A percentile compares a stretch with the other conserved stretches of the same genome.
Conservation (phyloP, 2,888 invertebrate species). For the Mantis religiosa region DNA sequence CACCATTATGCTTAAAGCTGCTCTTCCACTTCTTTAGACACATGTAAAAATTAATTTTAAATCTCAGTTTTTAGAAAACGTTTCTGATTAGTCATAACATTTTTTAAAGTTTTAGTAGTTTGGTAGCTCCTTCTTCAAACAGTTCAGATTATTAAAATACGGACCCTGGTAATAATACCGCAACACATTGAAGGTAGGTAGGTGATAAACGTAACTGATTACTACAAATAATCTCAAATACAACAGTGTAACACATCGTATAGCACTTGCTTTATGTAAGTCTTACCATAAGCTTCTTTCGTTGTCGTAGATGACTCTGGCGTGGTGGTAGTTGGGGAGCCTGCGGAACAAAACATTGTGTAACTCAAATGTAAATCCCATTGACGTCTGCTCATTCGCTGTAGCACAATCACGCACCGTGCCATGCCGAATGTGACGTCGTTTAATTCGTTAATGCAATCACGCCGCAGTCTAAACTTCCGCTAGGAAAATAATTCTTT, state of each 20-base stretch:
- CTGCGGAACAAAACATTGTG: constrained; percentile 24
- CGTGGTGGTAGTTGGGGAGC: constrained; percentile 25
- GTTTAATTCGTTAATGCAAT: not conserved
- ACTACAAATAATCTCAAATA: not conserved
- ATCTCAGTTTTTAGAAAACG: too few species aligned
- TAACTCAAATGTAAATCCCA: not conserved
- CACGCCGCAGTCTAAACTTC: not conserved
- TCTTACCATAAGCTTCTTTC: not conserved
- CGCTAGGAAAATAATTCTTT: not conserved
- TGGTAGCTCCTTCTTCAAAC: too few species aligned
- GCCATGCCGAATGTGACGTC: not conserved
- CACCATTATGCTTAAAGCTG: too few species aligned
- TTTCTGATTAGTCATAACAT: too few species aligned
- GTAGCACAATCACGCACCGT: not conserved
- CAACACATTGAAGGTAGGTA: not conserved
- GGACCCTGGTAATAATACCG: too few species aligned
- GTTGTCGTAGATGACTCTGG: constrained; percentile 18
- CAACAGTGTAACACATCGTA: not conserved
- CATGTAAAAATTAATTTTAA: too few species aligned
- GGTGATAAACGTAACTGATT: not conserved
- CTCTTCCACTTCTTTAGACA: too few species aligned
- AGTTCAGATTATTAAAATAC: too few species aligned
- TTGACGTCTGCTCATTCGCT: not conserved
- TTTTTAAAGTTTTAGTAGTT: too few species aligned
- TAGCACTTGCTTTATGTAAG: not conserved